Conservation (phyloP, 2,888 invertebrate genomes). For the Pedicia rivosa region DNA sequence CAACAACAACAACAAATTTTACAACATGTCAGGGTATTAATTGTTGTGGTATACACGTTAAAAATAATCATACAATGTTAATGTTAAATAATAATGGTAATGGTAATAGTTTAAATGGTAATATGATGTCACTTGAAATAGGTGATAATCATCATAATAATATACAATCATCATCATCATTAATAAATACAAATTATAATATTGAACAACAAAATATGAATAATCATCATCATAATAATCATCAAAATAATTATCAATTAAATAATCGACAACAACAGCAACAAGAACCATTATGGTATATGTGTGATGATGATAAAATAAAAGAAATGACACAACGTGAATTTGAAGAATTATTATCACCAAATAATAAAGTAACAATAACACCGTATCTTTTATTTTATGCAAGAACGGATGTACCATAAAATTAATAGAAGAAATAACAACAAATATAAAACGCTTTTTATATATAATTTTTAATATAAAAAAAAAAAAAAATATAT, state of each 20-base stretch:
- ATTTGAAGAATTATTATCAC: slow-evolving; percentile 59
- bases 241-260: slow-evolving; percentile 6
- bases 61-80: slow-evolving; percentile 8
- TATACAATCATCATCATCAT: not conserved
- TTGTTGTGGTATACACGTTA: slow-evolving; percentile 39
- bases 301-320: slow-evolving; percentile 78
- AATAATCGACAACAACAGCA: slow-evolving; percentile 11
- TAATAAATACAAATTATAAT: not conserved
- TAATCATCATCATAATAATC: slow-evolving; percentile 1
- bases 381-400: slow-evolving; percentile 82
- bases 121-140: slow-evolving; percentile 6
- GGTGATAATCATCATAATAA: not conserved
- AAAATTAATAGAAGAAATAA: too few species aligned
- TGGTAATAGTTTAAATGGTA: slow-evolving; percentile 9
- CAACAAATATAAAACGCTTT: too few species aligned
- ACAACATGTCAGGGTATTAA: slow-evolving; percentile 37
- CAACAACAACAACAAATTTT: not conserved
- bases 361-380: slow-evolving; percentile 56
- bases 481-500: too few species aligned
- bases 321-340: slow-evolving; percentile 61
- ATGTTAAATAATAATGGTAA: slow-evolving; percentile 12
- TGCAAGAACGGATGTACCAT: slow-evolving; percentile 43
- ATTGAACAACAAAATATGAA: not conserved
- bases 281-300: slow-evolving; percentile 48
- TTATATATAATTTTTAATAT: too few species aligned